phyloP scores from a whole-genome alignment of 2,113 vertebrate genomes.

The Campylomormyrus numenius region DNA sequence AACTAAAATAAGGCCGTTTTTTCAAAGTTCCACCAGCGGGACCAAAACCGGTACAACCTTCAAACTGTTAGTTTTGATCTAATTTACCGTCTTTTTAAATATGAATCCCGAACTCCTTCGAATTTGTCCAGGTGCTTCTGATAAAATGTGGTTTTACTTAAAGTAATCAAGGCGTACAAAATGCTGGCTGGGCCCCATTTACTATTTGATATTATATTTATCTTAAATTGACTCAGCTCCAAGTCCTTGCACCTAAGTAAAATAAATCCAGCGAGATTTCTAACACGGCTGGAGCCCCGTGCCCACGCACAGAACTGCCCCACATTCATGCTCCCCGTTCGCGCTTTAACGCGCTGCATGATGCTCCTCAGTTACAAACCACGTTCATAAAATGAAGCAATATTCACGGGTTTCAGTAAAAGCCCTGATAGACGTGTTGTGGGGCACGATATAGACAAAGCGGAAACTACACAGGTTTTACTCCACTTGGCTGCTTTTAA shows the following conservation, averaged over 20 bases:
- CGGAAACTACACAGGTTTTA: no score
- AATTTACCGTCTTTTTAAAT: neutral
- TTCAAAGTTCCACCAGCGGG: neutral
- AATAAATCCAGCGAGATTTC: slow-evolving; percentile 38
- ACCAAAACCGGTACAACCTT: neutral
- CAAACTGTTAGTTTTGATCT: neutral
- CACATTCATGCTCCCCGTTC: neutral
- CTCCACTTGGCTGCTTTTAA: no score
- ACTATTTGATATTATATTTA: slow-evolving; percentile 34
- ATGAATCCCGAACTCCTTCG: slow-evolving; percentile 1
- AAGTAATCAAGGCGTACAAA: slow-evolving; percentile 28
- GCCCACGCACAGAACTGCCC: neutral
- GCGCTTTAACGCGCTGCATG: neutral
- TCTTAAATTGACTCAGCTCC: slow-evolving; percentile 30
- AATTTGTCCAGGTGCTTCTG: slow-evolving; percentile 18
- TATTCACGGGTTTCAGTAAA: neutral
- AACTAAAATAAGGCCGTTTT: neutral
- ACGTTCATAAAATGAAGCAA: neutral
- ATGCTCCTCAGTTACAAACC: slow-evolving; percentile 1
- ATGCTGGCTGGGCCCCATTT: slow-evolving; percentile 18
- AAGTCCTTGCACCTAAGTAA: slow-evolving; percentile 38
- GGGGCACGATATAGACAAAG: neutral
- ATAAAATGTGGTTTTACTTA: slow-evolving; percentile 33
- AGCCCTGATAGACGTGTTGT: neutral
- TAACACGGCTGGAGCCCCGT: slow-evolving; percentile 13